Evolutionary conservation across 2,113 vertebrate species (phyloP), one percentile per base, ranked within the genome.

Genomic region (Aphyosemion australe): DNA sequence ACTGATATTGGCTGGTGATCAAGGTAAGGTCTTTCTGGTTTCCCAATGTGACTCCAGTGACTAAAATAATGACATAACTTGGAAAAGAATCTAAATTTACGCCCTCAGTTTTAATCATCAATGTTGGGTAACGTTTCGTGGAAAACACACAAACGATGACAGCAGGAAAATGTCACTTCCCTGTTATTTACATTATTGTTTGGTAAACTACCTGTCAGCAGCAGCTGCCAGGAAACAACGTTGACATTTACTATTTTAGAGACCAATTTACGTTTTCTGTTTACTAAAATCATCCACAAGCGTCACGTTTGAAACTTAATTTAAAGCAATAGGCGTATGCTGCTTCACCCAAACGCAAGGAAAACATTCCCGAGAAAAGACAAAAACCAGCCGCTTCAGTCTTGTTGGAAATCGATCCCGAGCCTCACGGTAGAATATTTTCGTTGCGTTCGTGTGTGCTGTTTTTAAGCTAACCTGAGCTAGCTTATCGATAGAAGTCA

Each of bases 391-490:
- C 26, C 4, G 42, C 15, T 16, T 37, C 9, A 26, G 34, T 37
- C 2, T 12, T 9, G 13, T n/a, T 43, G 8, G 2, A 45, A 8
- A 26, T 3, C 21, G 11, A 15, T 1, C 26, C 18, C 13, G 0
- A 21, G 8, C 34, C 21, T 15, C 5, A 16, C 12, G 4, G 42
- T 7, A 55, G 12, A 8, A 26, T 18, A 26, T 26, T 26, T 26
- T 12, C 1, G 13, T 6, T 15, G 47, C 1, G 20, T 21, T 15
- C 0, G 8, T 46, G 39, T n/a, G 11, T 8, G 41, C 26, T 61
- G 41, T 21, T 21, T 21, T 21, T 13, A 54, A 65, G 83, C 83
- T 87, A 72, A 62, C 31, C 26, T 31, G 20, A 75, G 80, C 80
- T 88, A 84, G 48, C 69, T 7, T 13, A 31, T 11, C 11, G 11